A percentile compares a stretch with the other conserved stretches of the same genome.
Evolutionary conservation across 1,140 invertebrate species (phyloP).

Genomic region (Pseudomyrmex concolor): DNA sequence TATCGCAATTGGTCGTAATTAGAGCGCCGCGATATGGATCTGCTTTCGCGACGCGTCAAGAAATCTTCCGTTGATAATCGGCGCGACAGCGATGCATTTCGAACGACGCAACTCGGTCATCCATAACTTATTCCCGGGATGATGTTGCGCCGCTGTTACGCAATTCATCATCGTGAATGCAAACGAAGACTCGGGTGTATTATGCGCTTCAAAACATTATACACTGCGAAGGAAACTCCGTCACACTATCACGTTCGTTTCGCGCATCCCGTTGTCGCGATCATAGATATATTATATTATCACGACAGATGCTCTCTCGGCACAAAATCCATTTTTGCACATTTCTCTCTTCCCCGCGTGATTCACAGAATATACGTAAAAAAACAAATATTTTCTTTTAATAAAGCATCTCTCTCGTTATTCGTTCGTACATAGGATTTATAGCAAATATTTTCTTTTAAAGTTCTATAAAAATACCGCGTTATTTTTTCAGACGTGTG

Average conservation of each 20-base stretch:
- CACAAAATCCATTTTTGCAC: not conserved
- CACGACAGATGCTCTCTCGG: not conserved
- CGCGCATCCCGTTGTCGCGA: conserved; percentile 18
- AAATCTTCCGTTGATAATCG: conserved; percentile 12
- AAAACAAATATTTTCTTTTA: not conserved
- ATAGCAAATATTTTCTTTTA: not conserved
- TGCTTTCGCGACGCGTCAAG: not conserved
- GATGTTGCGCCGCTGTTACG: conserved; percentile 11
- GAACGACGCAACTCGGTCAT: conserved; percentile 23
- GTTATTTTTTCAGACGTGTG: not conserved
- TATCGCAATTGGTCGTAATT: not conserved
- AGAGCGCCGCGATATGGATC: conserved; percentile 2
- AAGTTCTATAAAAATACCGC: not conserved
- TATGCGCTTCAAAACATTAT: conserved; percentile 13
- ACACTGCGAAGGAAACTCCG: conserved; percentile 1
- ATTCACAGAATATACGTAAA: not conserved
- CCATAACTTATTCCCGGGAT: conserved; percentile 22
- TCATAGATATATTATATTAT: not conserved
- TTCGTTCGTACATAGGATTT: not conserved
- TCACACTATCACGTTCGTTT: conserved; percentile 12
- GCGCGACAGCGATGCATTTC: not conserved
- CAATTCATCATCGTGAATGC: conserved; percentile 46
- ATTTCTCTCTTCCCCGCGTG: not conserved
- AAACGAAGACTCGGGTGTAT: conserved; percentile 25
- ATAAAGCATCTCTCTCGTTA: not conserved